phyloP scores from a whole-genome alignment of 2,797 vertebrate genomes.

The Anableps anableps region DNA sequence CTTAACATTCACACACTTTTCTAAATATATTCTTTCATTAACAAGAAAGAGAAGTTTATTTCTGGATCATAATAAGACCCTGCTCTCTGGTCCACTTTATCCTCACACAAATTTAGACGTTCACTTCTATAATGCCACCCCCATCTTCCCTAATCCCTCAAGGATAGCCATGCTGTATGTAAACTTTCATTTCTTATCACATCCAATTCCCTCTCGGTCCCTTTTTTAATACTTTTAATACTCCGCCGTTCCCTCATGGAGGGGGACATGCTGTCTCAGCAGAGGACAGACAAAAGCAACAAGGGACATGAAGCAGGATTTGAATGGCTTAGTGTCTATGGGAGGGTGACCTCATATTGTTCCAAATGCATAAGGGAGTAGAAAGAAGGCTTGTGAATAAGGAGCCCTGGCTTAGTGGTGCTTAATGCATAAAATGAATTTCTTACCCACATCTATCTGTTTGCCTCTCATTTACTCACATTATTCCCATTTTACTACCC shows the following conservation, averaged over 20 bases:
- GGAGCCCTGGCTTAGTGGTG: conserved; percentile 64
- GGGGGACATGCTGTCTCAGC: conserved; percentile 73
- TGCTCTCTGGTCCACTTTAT: conserved; percentile 12
- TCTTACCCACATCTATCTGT: conserved; percentile 46
- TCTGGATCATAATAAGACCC: conserved; percentile 16
- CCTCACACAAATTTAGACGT: conserved; percentile 31
- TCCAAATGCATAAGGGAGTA: conserved; percentile 62
- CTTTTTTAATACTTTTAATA: conserved; percentile 71
- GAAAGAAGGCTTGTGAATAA: conserved; percentile 54
- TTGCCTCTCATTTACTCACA: conserved; percentile 58
- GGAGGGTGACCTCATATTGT: conserved; percentile 73
- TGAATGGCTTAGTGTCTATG: conserved; percentile 67
- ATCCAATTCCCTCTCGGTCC: conserved; percentile 54
- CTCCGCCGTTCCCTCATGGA: conserved; percentile 52
- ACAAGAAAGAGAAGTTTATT: conserved; percentile 13
- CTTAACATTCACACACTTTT: conserved; percentile 15
- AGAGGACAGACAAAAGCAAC: conserved; percentile 64
- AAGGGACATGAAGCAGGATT: conserved; percentile 57
- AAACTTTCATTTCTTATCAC: conserved; percentile 72
- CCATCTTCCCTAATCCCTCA: conserved; percentile 57
- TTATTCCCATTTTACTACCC: conserved; percentile 40
- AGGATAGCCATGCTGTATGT: conserved; percentile 52
- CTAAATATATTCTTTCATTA: background rate
- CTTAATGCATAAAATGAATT: conserved; percentile 76
- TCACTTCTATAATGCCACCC: conserved; percentile 15